phyloP scores from a whole-genome alignment of 2,888 invertebrate genomes.

The Perizoma affinitatum region DNA sequence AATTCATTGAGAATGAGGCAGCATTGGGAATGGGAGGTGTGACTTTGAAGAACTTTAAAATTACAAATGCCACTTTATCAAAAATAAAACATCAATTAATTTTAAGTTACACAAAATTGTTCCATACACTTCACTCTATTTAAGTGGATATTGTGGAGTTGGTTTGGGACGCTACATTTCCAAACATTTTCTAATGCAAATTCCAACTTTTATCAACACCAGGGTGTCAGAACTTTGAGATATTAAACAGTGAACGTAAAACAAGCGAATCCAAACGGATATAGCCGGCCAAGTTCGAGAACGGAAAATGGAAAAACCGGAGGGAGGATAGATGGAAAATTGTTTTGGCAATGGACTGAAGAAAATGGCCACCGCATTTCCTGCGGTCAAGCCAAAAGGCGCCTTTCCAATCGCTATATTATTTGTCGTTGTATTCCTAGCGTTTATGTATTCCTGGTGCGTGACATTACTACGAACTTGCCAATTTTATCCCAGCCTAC shows the following conservation, averaged over 20 bases:
- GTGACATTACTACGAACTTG: slow-evolving; percentile 39
- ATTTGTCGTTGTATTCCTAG: slow-evolving; percentile 44
- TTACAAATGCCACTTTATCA: too few species aligned
- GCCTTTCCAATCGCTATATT: slow-evolving; percentile 67
- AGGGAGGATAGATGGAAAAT: slow-evolving; percentile 73
- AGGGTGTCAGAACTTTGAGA: slow-evolving; percentile 39
- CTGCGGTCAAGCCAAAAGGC: slow-evolving; percentile 60
- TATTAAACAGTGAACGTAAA: slow-evolving; percentile 55
- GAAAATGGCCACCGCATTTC: slow-evolving; percentile 73
- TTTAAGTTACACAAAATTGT: too few species aligned
- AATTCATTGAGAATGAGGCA: too few species aligned
- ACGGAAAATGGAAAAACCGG: slow-evolving; percentile 73
- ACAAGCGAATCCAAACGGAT: slow-evolving; percentile 54
- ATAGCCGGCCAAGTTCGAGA: slow-evolving; percentile 66
- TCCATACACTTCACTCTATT: too few species aligned
- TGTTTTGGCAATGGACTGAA: slow-evolving; percentile 80
- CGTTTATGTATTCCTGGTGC: slow-evolving; percentile 64
- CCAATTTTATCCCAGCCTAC: slow-evolving; percentile 15
- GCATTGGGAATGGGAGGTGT: too few species aligned
- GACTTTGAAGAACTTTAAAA: too few species aligned
- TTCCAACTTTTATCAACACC: slow-evolving; percentile 32
- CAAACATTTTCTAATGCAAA: slow-evolving; percentile 21
- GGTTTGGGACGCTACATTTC: not conserved
- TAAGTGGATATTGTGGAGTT: too few species aligned
- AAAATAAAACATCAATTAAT: too few species aligned